These are phyloP conservation scores for Numenius phaeopus DNA, from an alignment of 2,797 vertebrate species.

Conservation along the genomic window DNA sequence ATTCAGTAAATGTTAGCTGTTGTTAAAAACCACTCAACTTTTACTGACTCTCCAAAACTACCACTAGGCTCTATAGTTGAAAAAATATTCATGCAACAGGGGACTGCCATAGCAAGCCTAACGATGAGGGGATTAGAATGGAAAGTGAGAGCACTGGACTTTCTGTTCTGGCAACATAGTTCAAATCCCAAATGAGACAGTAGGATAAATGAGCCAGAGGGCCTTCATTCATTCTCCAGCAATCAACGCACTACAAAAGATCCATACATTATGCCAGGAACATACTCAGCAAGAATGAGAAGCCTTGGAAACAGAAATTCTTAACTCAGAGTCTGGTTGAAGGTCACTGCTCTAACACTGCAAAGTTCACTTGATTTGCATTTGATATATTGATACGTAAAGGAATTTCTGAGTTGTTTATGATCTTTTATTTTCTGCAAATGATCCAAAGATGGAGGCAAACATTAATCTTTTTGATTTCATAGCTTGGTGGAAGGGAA, in stretches of 20 bases:
- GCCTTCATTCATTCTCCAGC: slow-evolving; percentile 33
- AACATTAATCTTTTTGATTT: background rate
- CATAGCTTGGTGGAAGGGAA: background rate
- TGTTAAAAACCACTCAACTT: background rate
- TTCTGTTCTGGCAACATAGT: slow-evolving; percentile 7
- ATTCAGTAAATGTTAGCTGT: background rate
- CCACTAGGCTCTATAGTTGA: background rate
- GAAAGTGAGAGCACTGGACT: slow-evolving; percentile 8
- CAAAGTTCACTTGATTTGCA: slow-evolving; percentile 19
- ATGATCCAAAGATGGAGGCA: background rate
- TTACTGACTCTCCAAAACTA: background rate
- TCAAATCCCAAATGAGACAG: slow-evolving; percentile 31
- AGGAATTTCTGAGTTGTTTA: slow-evolving; percentile 39
- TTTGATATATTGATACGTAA: slow-evolving; percentile 26
- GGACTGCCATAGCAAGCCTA: background rate
- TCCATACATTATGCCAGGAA: slow-evolving; percentile 47
- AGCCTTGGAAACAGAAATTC: slow-evolving; percentile 55
- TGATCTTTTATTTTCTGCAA: slow-evolving; percentile 6
- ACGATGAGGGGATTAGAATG: slow-evolving; percentile 24
- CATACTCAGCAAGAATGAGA: slow-evolving; percentile 35
- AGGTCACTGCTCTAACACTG: slow-evolving; percentile 34
- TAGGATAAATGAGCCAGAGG: slow-evolving; percentile 27
- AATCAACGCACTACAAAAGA: slow-evolving; percentile 45
- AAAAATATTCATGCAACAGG: background rate
- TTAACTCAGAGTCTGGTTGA: slow-evolving; percentile 32